A percentile compares a stretch with the other conserved stretches of the same genome.
phyloP scores from a whole-genome alignment of 2,888 invertebrate species.

The Rotaria socialis region DNA sequence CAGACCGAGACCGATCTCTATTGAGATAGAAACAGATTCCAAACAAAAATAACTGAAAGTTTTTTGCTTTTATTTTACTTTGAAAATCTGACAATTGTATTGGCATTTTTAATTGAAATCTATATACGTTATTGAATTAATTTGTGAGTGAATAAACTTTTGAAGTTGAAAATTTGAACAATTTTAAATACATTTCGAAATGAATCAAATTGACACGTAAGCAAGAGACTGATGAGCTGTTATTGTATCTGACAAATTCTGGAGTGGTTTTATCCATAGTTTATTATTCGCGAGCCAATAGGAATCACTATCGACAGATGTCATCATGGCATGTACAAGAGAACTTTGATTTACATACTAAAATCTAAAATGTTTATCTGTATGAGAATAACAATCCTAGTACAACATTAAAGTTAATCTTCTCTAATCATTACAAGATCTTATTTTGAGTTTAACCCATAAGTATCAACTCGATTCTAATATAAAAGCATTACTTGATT shows the following conservation, averaged over 20 bases:
- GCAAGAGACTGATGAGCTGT: neutral
- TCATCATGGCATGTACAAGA: neutral
- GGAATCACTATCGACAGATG: neutral
- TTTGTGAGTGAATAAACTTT: neutral
- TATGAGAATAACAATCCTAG: too few relatives aligned
- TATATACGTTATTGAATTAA: neutral
- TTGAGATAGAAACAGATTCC: neutral
- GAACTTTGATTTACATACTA: too few relatives aligned
- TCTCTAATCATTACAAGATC: too few relatives aligned
- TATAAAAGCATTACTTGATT: too few relatives aligned
- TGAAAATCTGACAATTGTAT: constrained; percentile 42
- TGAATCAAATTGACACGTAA: constrained; percentile 7
- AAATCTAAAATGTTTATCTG: too few relatives aligned
- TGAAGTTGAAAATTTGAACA: neutral
- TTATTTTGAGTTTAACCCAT: too few relatives aligned
- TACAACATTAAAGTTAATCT: too few relatives aligned
- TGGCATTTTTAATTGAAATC: neutral
- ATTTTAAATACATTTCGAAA: neutral
- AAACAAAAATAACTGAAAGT: neutral
- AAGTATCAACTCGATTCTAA: too few relatives aligned
- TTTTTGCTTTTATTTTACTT: constrained; percentile 36
- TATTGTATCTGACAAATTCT: neutral
- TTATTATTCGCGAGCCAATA: neutral
- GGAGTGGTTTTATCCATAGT: neutral
- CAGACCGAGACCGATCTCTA: constrained; percentile 87